These are phyloP conservation scores for Cladorhizidae sp. DNA, from an alignment of 37 sponge, comb jelly and placozoan species.

Conservation along the genomic window DNA sequence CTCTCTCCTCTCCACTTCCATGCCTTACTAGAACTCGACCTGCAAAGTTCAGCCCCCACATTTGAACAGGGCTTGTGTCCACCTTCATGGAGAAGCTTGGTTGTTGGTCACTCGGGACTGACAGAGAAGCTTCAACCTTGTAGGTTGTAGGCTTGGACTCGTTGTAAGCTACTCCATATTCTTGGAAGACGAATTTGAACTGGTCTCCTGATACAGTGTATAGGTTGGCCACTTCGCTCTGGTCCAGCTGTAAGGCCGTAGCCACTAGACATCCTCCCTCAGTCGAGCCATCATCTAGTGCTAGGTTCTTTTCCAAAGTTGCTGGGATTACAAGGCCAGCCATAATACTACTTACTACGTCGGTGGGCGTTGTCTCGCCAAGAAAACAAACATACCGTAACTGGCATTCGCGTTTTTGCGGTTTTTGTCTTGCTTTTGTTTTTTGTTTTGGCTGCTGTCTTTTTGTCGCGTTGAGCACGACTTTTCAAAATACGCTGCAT, in stretches of 20 bases:
- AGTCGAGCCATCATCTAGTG: slow-evolving; percentile 39
- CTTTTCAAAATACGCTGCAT: too few species aligned
- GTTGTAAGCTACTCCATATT: slow-evolving; percentile 77
- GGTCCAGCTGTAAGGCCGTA: slow-evolving; percentile 26
- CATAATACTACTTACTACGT: not conserved
- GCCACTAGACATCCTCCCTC: slow-evolving; percentile 15
- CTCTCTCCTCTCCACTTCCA: slow-evolving; percentile 46
- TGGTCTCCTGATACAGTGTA: not conserved
- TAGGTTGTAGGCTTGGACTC: slow-evolving; percentile 47
- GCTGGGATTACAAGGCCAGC: slow-evolving; percentile 36
- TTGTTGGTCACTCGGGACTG: not conserved
- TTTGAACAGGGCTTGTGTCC: slow-evolving; percentile 30
- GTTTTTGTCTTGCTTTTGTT: too few species aligned
- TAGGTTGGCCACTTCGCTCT: slow-evolving; percentile 36
- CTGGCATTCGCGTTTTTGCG: too few species aligned
- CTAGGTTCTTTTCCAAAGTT: slow-evolving; percentile 47
- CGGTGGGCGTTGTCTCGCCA: not conserved
- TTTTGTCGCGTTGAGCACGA: too few species aligned
- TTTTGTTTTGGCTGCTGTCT: too few species aligned
- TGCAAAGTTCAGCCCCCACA: slow-evolving; percentile 88
- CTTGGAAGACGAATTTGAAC: slow-evolving; percentile 31
- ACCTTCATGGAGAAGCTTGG: slow-evolving; percentile 42
- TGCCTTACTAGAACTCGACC: slow-evolving; percentile 67
- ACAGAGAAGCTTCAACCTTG: slow-evolving; percentile 22
- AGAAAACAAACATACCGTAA: too few species aligned